A percentile compares a stretch with the other conserved stretches of the same genome.
Conservation (phyloP, 2,113 vertebrate species). For the Thinocorus orbignyianus region DNA sequence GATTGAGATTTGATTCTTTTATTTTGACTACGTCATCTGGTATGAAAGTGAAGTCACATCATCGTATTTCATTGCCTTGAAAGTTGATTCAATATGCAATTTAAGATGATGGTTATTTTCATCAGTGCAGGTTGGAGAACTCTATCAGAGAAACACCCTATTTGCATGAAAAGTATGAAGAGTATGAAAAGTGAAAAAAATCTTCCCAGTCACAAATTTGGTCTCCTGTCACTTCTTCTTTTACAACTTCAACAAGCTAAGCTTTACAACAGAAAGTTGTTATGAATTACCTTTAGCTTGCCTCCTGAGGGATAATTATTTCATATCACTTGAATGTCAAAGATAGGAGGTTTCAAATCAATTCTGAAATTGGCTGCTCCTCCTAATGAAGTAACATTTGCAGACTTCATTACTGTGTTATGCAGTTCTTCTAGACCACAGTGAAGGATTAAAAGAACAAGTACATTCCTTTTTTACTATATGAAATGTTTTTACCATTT, state of each 20-base stretch:
- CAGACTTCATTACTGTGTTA: background rate
- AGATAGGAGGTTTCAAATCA: background rate
- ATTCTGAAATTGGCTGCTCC: background rate
- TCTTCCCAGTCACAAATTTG: background rate
- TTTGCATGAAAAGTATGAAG: background rate
- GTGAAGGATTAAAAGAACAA: background rate
- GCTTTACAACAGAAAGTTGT: background rate
- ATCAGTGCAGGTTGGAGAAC: background rate
- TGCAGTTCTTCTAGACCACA: background rate
- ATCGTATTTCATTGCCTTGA: background rate
- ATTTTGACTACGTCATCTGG: background rate
- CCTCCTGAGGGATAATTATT: background rate
- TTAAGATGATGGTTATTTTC: background rate
- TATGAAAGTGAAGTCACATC: background rate
- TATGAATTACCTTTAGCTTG: background rate
- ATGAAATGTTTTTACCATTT: background rate
- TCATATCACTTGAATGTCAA: background rate
- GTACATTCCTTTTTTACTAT: background rate
- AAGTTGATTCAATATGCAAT: background rate
- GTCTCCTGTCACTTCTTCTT: background rate
- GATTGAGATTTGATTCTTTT: background rate
- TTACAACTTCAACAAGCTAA: background rate
- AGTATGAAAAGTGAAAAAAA: background rate
- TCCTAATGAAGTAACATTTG: constrained; percentile 3
- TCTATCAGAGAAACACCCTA: background rate